These are phyloP conservation scores for Pissodes strobi DNA, from an alignment of 1,140 invertebrate species.

Conservation along the genomic window DNA sequence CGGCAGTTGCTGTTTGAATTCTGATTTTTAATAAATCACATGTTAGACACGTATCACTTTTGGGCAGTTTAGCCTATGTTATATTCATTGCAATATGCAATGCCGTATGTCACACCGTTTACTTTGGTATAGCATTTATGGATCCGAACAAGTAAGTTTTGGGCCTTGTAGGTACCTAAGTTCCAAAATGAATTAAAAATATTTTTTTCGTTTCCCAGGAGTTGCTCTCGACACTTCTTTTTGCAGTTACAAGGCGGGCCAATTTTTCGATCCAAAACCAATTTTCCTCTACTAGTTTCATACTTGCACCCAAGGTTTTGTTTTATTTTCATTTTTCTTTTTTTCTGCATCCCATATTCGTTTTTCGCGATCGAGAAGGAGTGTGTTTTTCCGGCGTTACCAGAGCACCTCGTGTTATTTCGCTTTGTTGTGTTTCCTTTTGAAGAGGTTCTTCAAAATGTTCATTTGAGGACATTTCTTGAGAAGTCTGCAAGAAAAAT, in stretches of 20 bases:
- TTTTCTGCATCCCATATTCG: not conserved
- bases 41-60: conserved; percentile 28
- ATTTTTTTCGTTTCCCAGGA: not conserved
- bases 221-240: too few relatives aligned
- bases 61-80: conserved; percentile 33
- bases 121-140: not conserved
- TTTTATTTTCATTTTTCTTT: not conserved
- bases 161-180: not conserved
- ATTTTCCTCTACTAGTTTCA: not conserved
- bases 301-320: not conserved
- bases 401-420: too few relatives aligned
- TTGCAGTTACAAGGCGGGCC: not conserved
- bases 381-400: too few relatives aligned
- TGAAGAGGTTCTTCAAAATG: too few relatives aligned
- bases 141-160: too few relatives aligned
- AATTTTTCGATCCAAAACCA: too few relatives aligned
- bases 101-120: not conserved
- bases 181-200: not conserved
- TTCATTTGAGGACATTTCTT: too few relatives aligned
- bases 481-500: too few relatives aligned
- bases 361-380: too few relatives aligned
- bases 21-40: too few relatives aligned
- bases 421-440: too few relatives aligned
- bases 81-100: conserved; percentile 23
- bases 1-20: not conserved